Evolutionary conservation across 2,113 vertebrate genomes (phyloP).

Genomic region (Microcebus murinus): DNA sequence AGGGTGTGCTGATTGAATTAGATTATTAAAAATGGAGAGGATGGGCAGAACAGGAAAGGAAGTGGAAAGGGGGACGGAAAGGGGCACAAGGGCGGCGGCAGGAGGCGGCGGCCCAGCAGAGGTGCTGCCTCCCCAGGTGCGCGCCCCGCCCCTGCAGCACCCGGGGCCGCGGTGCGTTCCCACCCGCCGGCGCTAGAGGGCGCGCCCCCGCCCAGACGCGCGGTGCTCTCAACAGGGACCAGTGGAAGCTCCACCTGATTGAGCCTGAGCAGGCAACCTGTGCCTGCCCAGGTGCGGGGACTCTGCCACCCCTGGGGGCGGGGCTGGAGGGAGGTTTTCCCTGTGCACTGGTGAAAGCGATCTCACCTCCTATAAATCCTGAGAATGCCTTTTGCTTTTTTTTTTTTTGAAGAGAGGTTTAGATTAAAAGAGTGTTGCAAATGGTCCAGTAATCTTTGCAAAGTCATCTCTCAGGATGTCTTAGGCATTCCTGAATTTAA

Average conservation of each 20-base stretch:
- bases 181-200: neutral
- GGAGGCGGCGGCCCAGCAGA: accelerated
- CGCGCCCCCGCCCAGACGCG: accelerated
- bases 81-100: accelerated
- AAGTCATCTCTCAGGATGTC: neutral
- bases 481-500: neutral
- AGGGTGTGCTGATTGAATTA: neutral
- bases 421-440: no score
- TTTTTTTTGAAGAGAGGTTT: neutral
- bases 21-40: neutral
- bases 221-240: accelerated
- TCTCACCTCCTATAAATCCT: neutral
- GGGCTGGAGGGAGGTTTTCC: neutral
- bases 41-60: neutral
- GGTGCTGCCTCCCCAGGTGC: neutral
- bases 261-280: accelerated
- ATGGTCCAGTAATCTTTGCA: neutral
- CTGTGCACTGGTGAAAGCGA: neutral
- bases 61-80: neutral
- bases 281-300: neutral
- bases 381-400: no score
- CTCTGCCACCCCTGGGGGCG: neutral
- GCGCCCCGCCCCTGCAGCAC: neutral
- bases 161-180: neutral
- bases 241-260: neutral